These are phyloP conservation scores for Entomobrya multifasciata DNA, from an alignment of 2,888 invertebrate species.

Conservation along the genomic window DNA sequence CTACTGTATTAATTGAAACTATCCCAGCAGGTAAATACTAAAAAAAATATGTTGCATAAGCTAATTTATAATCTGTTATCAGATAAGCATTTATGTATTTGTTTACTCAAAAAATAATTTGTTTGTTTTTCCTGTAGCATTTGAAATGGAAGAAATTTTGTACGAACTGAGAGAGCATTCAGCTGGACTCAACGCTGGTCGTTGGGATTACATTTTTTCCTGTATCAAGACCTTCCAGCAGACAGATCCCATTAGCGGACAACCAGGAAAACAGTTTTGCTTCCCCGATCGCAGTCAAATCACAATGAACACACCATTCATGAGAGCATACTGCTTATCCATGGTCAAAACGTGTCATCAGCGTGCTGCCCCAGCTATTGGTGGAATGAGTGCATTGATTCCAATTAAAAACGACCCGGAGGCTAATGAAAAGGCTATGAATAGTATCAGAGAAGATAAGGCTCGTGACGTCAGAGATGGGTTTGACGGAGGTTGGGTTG, in stretches of 20 bases:
- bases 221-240: conserved; percentile 76
- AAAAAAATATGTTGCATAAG: neutral
- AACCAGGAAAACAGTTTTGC: conserved; percentile 58
- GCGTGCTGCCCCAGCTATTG: conserved; percentile 73
- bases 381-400: conserved; percentile 76
- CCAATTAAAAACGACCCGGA: conserved; percentile 74
- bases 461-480: conserved; percentile 72
- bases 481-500: conserved; percentile 77
- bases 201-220: conserved; percentile 77
- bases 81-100: too few relatives aligned
- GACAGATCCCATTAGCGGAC: conserved; percentile 39
- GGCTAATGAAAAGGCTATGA: conserved; percentile 74
- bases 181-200: conserved; percentile 74
- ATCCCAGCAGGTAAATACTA: conserved; percentile 58
- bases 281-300: conserved; percentile 69
- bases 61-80: too few relatives aligned
- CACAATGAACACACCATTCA: conserved; percentile 74
- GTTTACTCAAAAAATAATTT: too few relatives aligned
- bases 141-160: conserved; percentile 77
- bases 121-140: conserved; percentile 53
- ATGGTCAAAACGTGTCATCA: conserved; percentile 74
- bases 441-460: conserved; percentile 72
- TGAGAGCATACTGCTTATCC: conserved; percentile 74
- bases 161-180: conserved; percentile 75
- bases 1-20: conserved; percentile 75